Evolutionary conservation across 2,888 invertebrate species (phyloP), one percentile per base, ranked within the genome.

Genomic region (Cephus pygmeus): DNA sequence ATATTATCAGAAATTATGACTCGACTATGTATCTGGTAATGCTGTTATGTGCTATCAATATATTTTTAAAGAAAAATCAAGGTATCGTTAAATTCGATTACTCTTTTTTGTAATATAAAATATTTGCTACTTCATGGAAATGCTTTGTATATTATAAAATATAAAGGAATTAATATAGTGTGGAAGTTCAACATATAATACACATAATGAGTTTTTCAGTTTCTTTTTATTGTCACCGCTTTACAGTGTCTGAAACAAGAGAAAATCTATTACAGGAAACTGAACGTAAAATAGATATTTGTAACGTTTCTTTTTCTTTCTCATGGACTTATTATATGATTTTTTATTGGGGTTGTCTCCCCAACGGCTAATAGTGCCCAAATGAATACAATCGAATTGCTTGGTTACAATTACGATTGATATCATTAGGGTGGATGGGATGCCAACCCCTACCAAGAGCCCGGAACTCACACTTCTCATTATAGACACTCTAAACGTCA

Each of bases 371-470:
- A 76, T 76, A 73, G 79, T 88, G 79, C 87, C 88, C 85, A 83
- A 69, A 35, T 79, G 84, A 80, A 75, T 76, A 75, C 81, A 81
- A 80, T 78, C 77, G 73, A 78, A 81, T 15, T 75, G 73, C 77
- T 76, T 77, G 76, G 76, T 76, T 78, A 36, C 71, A 69, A 73
- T 81, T 76, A 3, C 73, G 11, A 73, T 76, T 71, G 69, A 76
- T 69, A 78, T 81, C 81, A 77, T 82, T 81, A 86, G 89, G 89
- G 90, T 92, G 93, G 93, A 93, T 93, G 93, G 93, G 93, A 92
- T 92, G 93, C 93, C 92, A 93, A 92, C 92, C 92, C 93, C 93
- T 89, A 93, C 93, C 93, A 89, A 87, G 88, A 88, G 89, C 86
- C 87, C 88, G 80, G 77, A 87, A 83, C 87, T 82, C 84, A 86